Conservation (phyloP, 2,888 invertebrate species). For the Brenthis hecate region DNA sequence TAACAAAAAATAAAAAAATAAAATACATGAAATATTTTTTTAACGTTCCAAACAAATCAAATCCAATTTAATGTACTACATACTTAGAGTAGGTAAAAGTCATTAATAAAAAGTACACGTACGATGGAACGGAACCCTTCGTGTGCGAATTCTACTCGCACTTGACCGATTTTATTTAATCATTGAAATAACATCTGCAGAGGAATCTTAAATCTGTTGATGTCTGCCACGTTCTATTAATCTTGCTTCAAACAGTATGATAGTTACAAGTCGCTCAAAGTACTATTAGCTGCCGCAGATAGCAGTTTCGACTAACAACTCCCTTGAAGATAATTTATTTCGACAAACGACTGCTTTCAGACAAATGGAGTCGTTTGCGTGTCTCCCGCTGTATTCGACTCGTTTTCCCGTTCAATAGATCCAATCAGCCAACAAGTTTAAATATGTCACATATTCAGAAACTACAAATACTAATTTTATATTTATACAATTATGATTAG, state of each 20-base stretch:
- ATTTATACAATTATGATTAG: background rate
- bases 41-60: no score
- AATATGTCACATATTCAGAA: conserved; percentile 5
- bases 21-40: no score
- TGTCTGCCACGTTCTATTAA: conserved; percentile 12
- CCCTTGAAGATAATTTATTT: conserved; percentile 46
- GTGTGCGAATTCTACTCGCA: no score
- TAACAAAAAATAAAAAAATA: no score
- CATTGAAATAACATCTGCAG: background rate
- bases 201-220: no score
- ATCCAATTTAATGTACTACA: no score
- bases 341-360: conserved; percentile 44
- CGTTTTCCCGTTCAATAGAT: conserved; percentile 39
- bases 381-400: conserved; percentile 38
- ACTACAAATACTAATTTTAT: conserved; percentile 9
- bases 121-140: no score
- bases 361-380: conserved; percentile 44
- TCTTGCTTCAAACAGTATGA: conserved; percentile 29
- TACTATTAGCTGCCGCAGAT: conserved; percentile 39
- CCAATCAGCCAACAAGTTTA: conserved; percentile 32
- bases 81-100: no score
- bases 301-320: conserved; percentile 40
- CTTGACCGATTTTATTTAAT: background rate
- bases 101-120: no score
- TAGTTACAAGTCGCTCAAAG: conserved; percentile 39